phyloP scores from a whole-genome alignment of 2,888 invertebrate species.

The Apamea anceps region DNA sequence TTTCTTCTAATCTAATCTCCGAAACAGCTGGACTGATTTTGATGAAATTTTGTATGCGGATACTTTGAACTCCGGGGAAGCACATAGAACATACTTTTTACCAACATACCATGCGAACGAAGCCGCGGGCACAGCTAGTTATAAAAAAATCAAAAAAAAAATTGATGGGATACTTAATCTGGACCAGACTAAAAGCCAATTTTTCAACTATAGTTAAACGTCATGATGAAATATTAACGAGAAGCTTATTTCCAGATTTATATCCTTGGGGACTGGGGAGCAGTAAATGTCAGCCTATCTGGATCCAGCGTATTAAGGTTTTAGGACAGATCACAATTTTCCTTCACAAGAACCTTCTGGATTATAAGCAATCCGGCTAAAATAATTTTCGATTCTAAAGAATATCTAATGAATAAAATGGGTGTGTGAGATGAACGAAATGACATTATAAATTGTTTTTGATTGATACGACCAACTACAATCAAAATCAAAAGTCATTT shows the following conservation, averaged over 20 bases:
- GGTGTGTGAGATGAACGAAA: neutral
- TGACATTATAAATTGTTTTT: neutral
- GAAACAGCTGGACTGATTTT: too few relatives aligned
- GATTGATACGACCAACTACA: neutral
- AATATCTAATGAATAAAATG: neutral
- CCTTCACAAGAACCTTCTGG: neutral
- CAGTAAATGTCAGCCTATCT: constrained; percentile 33
- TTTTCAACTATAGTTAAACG: neutral
- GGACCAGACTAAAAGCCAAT: too few relatives aligned
- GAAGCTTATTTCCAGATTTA: constrained; percentile 18
- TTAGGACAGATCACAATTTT: constrained; percentile 34
- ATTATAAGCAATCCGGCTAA: constrained; percentile 7
- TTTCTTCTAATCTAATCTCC: too few relatives aligned
- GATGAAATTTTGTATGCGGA: too few relatives aligned
- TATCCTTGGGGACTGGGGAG: constrained; percentile 17
- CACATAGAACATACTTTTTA: too few relatives aligned
- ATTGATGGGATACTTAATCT: neutral
- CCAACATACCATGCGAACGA: too few relatives aligned
- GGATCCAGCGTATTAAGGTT: constrained; percentile 21
- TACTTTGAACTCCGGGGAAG: too few relatives aligned
- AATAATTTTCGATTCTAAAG: neutral
- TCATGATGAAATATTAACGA: neutral
- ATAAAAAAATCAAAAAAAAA: neutral
- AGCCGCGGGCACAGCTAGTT: too few relatives aligned
- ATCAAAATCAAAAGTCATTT: too few relatives aligned